Conservation (phyloP, 1,140 invertebrate species). For the Conopomorpha cramerella region DNA sequence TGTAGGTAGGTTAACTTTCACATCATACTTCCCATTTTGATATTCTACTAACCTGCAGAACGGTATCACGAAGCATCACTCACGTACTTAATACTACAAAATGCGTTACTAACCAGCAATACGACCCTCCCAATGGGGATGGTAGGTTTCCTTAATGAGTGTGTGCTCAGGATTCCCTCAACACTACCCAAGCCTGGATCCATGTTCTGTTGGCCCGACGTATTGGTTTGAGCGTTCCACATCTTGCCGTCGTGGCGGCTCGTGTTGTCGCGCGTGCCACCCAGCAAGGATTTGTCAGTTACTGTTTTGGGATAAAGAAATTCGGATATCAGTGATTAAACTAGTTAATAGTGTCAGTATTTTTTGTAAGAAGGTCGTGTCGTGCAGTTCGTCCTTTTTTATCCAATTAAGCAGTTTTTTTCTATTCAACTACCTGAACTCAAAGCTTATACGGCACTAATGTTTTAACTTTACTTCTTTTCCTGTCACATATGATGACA, state of each 20-base stretch:
- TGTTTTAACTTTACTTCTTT: no score
- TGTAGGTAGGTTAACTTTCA: no score
- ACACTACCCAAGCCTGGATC: constrained; percentile 99
- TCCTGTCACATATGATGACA: no score
- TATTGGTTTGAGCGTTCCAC: constrained; percentile 99
- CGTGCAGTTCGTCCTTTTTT: no score
- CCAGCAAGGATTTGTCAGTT: constrained; percentile 99
- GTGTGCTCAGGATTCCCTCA: constrained; percentile 99
- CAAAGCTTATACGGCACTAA: no score
- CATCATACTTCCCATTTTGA: no score
- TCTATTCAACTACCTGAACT: no score
- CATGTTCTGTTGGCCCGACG: constrained; percentile 99
- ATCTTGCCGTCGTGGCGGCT: constrained; percentile 97
- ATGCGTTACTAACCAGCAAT: constrained; percentile 82
- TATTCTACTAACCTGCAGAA: no score
- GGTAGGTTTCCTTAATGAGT: constrained; percentile 98
- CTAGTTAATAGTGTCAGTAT: no score
- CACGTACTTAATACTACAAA: background rate
- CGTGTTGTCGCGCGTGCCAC: constrained; percentile 99
- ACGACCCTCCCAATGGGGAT: constrained; percentile 99
- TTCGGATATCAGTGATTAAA: background rate
- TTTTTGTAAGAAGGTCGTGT: no score
- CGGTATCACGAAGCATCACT: no score
- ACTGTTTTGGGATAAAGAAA: constrained; percentile 56
- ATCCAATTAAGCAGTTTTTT: no score